Evolutionary conservation across 2,113 vertebrate species (phyloP).

Genomic region (Lethenteron camtschaticum): DNA sequence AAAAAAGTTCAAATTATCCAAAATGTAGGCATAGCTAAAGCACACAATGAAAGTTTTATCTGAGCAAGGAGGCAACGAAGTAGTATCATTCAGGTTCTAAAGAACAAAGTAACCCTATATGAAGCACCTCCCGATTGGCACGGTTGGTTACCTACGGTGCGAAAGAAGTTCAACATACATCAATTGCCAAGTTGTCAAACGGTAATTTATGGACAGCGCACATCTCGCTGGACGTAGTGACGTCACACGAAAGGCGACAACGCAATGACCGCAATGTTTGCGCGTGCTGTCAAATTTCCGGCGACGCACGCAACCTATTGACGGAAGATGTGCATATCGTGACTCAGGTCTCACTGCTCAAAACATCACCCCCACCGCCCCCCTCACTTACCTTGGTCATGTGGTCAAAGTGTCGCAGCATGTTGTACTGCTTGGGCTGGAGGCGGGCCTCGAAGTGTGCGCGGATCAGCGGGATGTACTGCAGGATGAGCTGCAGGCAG

Average conservation of each 20-base stretch:
- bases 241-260: background rate
- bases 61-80: too few relatives aligned
- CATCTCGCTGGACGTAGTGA: background rate
- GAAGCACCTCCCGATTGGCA: too few relatives aligned
- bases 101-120: too few relatives aligned
- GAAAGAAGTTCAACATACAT: too few relatives aligned
- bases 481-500: conserved; percentile 82
- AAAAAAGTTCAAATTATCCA: too few relatives aligned
- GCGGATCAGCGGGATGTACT: conserved; percentile 83
- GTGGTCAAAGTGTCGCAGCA: conserved; percentile 87
- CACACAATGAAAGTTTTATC: too few relatives aligned
- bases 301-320: background rate
- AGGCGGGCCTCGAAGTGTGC: conserved; percentile 76
- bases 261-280: background rate
- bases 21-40: too few relatives aligned
- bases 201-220: background rate
- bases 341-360: background rate
- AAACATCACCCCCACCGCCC: background rate
- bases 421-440: conserved; percentile 68
- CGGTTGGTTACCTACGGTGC: too few relatives aligned
- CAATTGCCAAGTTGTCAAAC: background rate
- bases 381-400: conserved; percentile 59
- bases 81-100: too few relatives aligned
- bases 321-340: background rate
- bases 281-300: background rate